Conservation (phyloP, 1,140 invertebrate genomes). For the Atta colombica region DNA sequence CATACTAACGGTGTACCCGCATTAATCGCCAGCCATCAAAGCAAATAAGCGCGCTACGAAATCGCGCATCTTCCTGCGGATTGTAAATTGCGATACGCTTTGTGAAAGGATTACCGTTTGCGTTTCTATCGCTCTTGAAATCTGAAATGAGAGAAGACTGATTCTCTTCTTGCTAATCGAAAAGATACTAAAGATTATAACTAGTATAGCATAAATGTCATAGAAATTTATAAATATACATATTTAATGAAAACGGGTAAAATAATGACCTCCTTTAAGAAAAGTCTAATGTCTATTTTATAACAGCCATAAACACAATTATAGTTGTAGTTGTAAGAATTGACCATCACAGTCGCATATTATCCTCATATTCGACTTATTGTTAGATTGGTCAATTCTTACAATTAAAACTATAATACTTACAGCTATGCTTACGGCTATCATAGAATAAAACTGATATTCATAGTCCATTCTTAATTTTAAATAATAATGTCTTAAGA, state of each 20-base stretch:
- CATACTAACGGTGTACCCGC: conserved; percentile 49
- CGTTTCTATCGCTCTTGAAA: background rate
- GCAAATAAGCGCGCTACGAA: conserved; percentile 41
- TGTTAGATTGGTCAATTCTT: no score
- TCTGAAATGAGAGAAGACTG: background rate
- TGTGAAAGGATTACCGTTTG: background rate
- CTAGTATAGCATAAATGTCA: background rate
- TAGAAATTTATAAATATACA: background rate
- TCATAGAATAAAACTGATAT: no score
- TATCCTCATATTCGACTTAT: no score
- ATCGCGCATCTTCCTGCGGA: conserved; percentile 48
- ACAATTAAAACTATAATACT: no score
- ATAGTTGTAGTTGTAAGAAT: no score
- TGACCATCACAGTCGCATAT: no score
- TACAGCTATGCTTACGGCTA: no score
- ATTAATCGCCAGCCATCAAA: conserved; percentile 47
- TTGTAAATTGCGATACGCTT: conserved; percentile 36
- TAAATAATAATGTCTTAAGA: no score
- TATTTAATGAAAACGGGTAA: conserved; percentile 5
- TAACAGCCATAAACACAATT: no score
- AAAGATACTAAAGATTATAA: background rate
- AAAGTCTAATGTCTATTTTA: background rate
- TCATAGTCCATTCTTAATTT: no score
- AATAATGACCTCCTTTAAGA: background rate
- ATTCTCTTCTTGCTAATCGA: background rate